phyloP scores from a whole-genome alignment of 2,888 invertebrate species.

The Bombylius discolor region DNA sequence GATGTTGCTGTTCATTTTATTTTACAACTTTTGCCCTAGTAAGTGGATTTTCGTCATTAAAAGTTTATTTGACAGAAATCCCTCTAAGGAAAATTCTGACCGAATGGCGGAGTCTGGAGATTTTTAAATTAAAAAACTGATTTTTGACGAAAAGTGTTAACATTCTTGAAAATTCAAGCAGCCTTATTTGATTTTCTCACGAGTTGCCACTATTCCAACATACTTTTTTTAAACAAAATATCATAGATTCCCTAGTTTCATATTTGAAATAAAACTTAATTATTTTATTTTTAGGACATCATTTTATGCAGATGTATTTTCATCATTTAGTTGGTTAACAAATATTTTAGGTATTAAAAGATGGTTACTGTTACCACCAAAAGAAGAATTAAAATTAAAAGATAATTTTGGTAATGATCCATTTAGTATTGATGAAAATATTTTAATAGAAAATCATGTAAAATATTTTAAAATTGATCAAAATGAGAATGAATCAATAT shows the following conservation, averaged over 20 bases:
- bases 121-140: too few relatives aligned
- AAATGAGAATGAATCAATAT: conserved; percentile 74
- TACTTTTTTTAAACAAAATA: neutral
- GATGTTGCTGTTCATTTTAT: too few relatives aligned
- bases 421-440: conserved; percentile 40
- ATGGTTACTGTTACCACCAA: conserved; percentile 83
- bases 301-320: conserved; percentile 90
- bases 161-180: too few relatives aligned
- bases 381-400: conserved; percentile 54
- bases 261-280: neutral
- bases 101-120: too few relatives aligned
- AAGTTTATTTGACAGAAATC: too few relatives aligned
- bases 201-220: too few relatives aligned
- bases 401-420: conserved; percentile 55
- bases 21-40: too few relatives aligned
- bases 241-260: neutral
- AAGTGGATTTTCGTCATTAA: too few relatives aligned
- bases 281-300: conserved; percentile 61
- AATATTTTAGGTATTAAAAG: conserved; percentile 83
- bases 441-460: conserved; percentile 26
- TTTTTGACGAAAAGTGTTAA: too few relatives aligned
- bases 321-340: conserved; percentile 94
- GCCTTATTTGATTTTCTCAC: neutral
- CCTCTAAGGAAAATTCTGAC: too few relatives aligned
- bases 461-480: conserved; percentile 60